Evolutionary conservation across 2,113 vertebrate genomes (phyloP).

Genomic region (Phalacrocorax carbo): DNA sequence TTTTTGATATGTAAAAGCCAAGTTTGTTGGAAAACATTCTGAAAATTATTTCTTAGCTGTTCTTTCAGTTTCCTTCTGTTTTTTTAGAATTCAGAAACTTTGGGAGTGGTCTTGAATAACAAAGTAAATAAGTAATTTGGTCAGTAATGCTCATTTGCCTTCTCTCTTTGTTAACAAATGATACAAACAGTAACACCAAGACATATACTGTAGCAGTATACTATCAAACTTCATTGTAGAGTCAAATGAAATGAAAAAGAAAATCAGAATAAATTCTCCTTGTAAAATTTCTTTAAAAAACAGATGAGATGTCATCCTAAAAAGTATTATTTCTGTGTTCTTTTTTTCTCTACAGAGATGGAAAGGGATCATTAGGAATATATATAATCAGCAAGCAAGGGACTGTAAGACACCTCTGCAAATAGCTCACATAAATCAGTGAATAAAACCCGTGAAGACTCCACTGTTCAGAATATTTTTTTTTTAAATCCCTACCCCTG

Average conservation of each 20-base stretch:
- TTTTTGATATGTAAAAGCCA: background rate
- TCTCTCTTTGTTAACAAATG: background rate
- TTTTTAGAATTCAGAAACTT: background rate
- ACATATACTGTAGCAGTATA: background rate
- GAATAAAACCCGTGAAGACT: slow-evolving; percentile 17
- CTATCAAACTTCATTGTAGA: background rate
- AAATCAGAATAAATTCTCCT: slow-evolving; percentile 9
- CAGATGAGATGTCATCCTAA: background rate
- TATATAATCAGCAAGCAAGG: slow-evolving; percentile 1
- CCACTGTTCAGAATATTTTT: background rate
- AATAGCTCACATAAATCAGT: background rate
- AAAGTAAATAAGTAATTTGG: background rate
- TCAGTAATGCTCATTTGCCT: background rate
- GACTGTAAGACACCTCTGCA: background rate
- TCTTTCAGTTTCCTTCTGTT: background rate
- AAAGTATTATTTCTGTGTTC: slow-evolving; percentile 22
- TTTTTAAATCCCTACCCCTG: background rate
- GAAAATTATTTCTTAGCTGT: background rate
- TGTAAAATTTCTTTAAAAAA: slow-evolving; percentile 12
- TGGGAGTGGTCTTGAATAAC: background rate
- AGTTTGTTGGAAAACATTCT: background rate
- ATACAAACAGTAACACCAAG: background rate
- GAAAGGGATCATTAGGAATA: slow-evolving; percentile 27
- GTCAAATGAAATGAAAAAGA: slow-evolving; percentile 5
- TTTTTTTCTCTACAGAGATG: slow-evolving; percentile 15